Conservation (phyloP, 2,797 vertebrate species). For the Mionectes olivaceus region DNA sequence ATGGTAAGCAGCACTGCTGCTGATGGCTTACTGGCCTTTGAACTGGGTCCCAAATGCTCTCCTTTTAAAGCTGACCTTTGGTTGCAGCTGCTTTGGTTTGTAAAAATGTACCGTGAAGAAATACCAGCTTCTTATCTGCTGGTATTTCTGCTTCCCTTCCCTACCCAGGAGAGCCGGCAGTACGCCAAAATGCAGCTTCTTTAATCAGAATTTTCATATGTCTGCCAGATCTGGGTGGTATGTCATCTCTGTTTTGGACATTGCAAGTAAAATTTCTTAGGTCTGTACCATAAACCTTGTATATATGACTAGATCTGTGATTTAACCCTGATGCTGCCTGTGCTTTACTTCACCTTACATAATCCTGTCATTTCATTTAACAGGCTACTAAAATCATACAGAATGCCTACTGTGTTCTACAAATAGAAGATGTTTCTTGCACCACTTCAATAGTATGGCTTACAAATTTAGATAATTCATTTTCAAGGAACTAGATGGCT, state of each 20-base stretch:
- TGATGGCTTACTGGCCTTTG: background rate
- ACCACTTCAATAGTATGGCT: background rate
- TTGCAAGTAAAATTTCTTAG: background rate
- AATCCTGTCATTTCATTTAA: background rate
- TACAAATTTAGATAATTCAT: background rate
- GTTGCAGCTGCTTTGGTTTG: background rate
- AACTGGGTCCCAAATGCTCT: background rate
- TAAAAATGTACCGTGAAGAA: background rate
- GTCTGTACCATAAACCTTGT: background rate
- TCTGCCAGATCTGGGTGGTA: background rate
- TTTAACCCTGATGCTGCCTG: background rate
- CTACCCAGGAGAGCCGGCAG: background rate
- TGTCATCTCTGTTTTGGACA: background rate
- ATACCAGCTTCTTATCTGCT: background rate
- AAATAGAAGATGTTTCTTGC: background rate
- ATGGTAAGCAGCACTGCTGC: background rate
- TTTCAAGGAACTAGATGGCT: background rate
- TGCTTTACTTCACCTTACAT: background rate
- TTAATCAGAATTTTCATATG: background rate
- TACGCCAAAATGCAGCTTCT: background rate
- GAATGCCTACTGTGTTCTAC: background rate
- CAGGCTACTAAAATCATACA: background rate
- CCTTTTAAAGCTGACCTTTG: background rate
- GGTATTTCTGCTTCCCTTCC: background rate
- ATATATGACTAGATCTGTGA: background rate